Conservation (phyloP, 1,140 invertebrate genomes). For the Caenorhabditis tropicalis region DNA sequence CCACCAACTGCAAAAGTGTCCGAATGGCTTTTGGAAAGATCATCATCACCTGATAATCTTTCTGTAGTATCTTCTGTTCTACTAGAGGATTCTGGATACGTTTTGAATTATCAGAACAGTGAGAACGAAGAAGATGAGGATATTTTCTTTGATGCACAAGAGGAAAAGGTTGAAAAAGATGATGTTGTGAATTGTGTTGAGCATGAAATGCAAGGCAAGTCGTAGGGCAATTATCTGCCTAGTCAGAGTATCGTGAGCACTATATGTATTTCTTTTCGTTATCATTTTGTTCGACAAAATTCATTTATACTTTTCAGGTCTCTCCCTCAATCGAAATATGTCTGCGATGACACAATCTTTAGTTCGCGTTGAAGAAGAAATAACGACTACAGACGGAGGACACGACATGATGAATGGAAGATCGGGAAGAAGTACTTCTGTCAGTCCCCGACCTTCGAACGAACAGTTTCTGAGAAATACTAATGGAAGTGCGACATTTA, state of each 20-base stretch:
- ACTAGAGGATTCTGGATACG: not conserved
- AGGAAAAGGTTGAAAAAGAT: not conserved
- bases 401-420: not conserved
- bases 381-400: not conserved
- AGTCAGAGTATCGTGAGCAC: no score
- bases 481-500: constrained; percentile 14
- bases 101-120: not conserved
- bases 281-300: no score
- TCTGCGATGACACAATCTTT: constrained; percentile 20
- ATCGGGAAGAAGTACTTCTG: constrained; percentile 2
- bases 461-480: not conserved
- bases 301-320: not conserved
- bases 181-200: not conserved
- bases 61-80: constrained; percentile 1
- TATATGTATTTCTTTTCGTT: not conserved
- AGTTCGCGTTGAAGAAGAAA: constrained; percentile 20
- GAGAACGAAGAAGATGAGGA: constrained; percentile 1
- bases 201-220: constrained; percentile 38
- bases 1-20: not conserved
- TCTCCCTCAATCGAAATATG: not conserved
- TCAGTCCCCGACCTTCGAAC: not conserved
- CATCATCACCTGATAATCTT: constrained; percentile 8
- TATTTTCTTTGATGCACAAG: constrained; percentile 2
- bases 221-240: no score
- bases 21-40: constrained; percentile 14